These are phyloP conservation scores for Silurus meridionalis DNA, from an alignment of 2,113 vertebrate species.

Conservation along the genomic window DNA sequence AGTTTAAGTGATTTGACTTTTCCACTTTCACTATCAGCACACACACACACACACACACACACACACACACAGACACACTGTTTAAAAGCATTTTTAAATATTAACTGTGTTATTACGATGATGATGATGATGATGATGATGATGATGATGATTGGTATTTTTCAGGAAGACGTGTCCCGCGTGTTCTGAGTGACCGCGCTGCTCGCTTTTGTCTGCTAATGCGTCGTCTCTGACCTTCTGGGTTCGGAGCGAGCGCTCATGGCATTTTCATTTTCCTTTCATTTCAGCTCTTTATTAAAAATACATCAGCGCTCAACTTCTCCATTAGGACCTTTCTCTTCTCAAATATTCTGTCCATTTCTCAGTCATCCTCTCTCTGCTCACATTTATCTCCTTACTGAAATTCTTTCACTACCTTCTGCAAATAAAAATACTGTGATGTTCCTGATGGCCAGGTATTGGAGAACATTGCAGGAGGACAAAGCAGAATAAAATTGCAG, in stretches of 20 bases:
- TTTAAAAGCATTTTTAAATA: neutral
- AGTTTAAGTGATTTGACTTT: constrained; percentile 11
- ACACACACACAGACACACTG: neutral
- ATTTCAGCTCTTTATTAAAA: constrained; percentile 22
- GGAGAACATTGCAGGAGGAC: neutral
- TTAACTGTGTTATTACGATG: neutral
- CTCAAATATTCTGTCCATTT: neutral
- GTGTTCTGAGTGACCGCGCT: neutral
- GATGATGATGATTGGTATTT: neutral
- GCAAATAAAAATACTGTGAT: neutral
- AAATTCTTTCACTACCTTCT: neutral
- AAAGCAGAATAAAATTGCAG: neutral
- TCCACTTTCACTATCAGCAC: neutral
- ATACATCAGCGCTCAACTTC: neutral
- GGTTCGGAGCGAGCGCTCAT: neutral
- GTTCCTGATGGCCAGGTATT: no score
- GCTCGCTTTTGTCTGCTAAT: neutral
- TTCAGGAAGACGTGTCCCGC: neutral
- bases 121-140: no score
- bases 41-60: no score
- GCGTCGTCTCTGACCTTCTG: constrained; percentile 2
- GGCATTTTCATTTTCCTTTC: constrained; percentile 35
- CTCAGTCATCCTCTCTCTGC: neutral
- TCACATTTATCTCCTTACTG: no score
- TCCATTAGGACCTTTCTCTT: constrained; percentile 4